Evolutionary conservation across 2,888 invertebrate species (phyloP).

Genomic region (Nasonovia ribisnigri): DNA sequence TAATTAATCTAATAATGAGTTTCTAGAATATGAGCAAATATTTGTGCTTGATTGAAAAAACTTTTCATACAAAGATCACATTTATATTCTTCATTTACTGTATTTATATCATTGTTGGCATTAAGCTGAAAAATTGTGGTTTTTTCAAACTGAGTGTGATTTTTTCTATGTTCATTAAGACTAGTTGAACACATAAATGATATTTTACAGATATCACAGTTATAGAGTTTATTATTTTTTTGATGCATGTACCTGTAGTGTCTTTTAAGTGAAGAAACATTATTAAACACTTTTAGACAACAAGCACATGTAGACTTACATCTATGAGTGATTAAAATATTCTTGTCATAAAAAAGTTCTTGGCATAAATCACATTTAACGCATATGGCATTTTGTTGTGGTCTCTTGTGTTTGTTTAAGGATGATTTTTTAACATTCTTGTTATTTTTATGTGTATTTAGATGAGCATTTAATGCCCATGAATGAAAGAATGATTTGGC

Average conservation of each 20-base stretch:
- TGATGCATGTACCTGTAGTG: neutral
- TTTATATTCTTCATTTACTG: neutral
- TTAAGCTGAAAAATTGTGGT: neutral
- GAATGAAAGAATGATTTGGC: neutral
- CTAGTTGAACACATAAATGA: neutral
- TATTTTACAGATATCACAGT: constrained; percentile 12
- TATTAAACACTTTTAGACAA: constrained; percentile 16
- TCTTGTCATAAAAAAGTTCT: constrained; percentile 15
- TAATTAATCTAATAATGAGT: constrained; percentile 34
- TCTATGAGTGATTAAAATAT: constrained; percentile 11
- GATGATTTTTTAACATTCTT: neutral
- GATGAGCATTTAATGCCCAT: neutral
- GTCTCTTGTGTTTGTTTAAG: neutral
- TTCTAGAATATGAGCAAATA: constrained; percentile 46
- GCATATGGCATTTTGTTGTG: neutral
- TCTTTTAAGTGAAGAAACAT: neutral
- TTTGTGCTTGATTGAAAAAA: constrained; percentile 14
- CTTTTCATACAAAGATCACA: constrained; percentile 53
- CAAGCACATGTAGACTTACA: neutral
- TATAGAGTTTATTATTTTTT: neutral
- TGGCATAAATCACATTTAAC: constrained; percentile 35
- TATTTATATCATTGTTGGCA: neutral
- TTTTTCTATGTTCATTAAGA: constrained; percentile 30
- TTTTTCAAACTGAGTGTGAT: neutral
- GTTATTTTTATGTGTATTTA: neutral